Conservation (phyloP, 2,888 invertebrate species). For the Sarcophaga variegata region DNA sequence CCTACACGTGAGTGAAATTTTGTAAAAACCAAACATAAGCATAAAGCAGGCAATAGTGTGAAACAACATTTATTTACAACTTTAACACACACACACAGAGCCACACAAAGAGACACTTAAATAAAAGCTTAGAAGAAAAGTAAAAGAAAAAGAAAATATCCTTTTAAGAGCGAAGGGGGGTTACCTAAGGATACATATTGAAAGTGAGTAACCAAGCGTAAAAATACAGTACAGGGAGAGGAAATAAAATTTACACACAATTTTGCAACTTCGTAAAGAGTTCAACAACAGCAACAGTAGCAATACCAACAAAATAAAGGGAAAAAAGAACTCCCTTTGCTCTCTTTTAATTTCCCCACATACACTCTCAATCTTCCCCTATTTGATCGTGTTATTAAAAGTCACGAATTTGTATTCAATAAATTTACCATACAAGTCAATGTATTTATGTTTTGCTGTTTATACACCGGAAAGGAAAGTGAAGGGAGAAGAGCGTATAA, state of each 20-base stretch:
- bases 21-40: neutral
- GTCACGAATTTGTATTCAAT: conserved; percentile 30
- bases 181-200: neutral
- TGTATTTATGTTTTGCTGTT: conserved; percentile 42
- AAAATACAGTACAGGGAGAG: neutral
- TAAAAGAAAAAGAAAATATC: neutral
- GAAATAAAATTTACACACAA: neutral
- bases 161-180: too few relatives aligned
- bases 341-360: neutral
- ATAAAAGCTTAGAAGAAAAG: too few relatives aligned
- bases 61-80: neutral
- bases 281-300: conserved; percentile 16
- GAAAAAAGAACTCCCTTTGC: neutral
- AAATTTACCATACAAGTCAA: conserved; percentile 36
- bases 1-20: neutral
- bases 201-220: conserved; percentile 45
- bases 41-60: conserved; percentile 36
- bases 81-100: neutral
- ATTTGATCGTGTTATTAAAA: neutral
- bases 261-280: conserved; percentile 40
- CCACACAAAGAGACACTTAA: neutral
- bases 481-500: too few relatives aligned
- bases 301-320: neutral
- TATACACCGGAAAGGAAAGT: neutral
- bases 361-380: neutral